These are phyloP conservation scores for Chanos chanos DNA, from an alignment of 2,797 vertebrate genomes.

Conservation along the genomic window DNA sequence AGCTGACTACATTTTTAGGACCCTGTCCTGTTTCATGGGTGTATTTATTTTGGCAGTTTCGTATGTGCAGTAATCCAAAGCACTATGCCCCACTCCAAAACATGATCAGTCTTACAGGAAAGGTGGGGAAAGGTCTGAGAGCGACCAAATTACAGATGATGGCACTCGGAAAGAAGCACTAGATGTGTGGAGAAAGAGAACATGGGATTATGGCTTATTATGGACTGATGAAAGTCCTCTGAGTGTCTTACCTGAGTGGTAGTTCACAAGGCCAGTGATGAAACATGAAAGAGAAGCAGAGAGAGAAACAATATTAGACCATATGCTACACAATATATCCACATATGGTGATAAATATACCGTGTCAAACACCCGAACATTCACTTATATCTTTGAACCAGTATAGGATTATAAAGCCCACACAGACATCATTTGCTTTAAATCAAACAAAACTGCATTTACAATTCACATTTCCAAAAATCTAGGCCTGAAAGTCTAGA, in stretches of 20 bases:
- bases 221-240: conserved; percentile 59
- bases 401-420: neutral
- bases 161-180: neutral
- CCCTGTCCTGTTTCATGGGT: conserved; percentile 19
- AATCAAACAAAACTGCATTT: neutral
- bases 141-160: conserved; percentile 46
- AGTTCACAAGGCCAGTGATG: conserved; percentile 52
- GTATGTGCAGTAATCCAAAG: conserved; percentile 10
- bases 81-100: neutral
- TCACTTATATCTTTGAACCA: neutral
- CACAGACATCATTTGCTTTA: too few species aligned
- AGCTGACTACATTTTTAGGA: too few species aligned
- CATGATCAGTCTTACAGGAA: conserved; percentile 3
- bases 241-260: conserved; percentile 73
- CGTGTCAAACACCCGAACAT: too few species aligned
- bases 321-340: too few species aligned
- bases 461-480: too few species aligned
- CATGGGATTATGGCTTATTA: conserved; percentile 38
- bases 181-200: conserved; percentile 5
- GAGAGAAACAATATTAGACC: conserved; percentile 32
- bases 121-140: conserved; percentile 12
- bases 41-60: conserved; percentile 27
- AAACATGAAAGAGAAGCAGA: conserved; percentile 70
- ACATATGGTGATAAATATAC: too few species aligned
- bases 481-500: neutral